phyloP scores from a whole-genome alignment of 2,888 invertebrate species.

The Aphodius sticticus region DNA sequence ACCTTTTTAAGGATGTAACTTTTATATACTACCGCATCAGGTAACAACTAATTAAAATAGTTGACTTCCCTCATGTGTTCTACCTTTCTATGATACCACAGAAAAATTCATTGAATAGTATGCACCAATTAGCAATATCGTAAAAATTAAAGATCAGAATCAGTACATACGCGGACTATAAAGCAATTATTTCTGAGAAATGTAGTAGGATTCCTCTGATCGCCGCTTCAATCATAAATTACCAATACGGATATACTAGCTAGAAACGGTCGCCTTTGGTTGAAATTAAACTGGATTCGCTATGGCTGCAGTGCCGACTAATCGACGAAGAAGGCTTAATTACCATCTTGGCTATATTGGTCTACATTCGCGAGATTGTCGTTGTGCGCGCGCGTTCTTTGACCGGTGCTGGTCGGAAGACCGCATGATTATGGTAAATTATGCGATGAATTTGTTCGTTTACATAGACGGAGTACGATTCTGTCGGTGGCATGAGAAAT shows the following conservation, averaged over 20 bases:
- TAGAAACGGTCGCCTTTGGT: not conserved
- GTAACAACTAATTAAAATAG: not conserved
- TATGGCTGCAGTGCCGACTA: not conserved
- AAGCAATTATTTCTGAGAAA: not conserved
- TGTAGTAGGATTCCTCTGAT: not conserved
- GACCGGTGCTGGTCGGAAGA: slow-evolving; percentile 9
- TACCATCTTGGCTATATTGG: slow-evolving; percentile 21
- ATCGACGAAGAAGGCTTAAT: slow-evolving; percentile 20
- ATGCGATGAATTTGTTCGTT: slow-evolving; percentile 22
- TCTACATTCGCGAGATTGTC: slow-evolving; percentile 24
- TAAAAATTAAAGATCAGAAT: not conserved
- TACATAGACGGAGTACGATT: slow-evolving; percentile 12
- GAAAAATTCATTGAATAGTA: not conserved
- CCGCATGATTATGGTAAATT: slow-evolving; percentile 24
- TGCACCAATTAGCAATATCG: not conserved
- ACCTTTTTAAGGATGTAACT: not conserved
- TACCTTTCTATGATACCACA: not conserved
- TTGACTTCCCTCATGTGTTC: not conserved
- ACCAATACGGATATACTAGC: not conserved
- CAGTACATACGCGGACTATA: not conserved
- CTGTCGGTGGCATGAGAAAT: slow-evolving; percentile 20
- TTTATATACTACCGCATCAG: not conserved
- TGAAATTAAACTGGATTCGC: not conserved
- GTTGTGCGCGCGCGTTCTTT: slow-evolving; percentile 6
- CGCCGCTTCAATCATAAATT: not conserved